Evolutionary conservation across 2,797 vertebrate species (phyloP).

Genomic region (Novumbra hubbsi): DNA sequence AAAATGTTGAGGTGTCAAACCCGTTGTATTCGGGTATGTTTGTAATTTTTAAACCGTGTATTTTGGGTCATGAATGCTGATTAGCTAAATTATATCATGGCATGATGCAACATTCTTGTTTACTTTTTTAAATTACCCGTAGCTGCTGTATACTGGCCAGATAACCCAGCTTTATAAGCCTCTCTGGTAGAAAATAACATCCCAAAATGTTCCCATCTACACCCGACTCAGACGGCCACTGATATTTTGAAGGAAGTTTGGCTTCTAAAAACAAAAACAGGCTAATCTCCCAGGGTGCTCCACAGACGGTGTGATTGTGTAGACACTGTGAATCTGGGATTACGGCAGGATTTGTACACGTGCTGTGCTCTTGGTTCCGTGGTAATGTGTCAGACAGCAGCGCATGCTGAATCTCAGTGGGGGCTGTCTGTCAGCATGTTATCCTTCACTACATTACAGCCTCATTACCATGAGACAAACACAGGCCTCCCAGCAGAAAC

Average conservation of each 20-base stretch:
- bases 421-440: neutral
- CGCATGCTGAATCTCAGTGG: constrained; percentile 23
- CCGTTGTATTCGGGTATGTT: no score
- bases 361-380: constrained; percentile 16
- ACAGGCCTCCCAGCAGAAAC: neutral
- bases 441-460: neutral
- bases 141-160: no score
- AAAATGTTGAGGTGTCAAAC: no score
- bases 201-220: neutral
- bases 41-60: no score
- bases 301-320: neutral
- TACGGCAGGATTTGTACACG: neutral
- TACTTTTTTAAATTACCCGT: no score
- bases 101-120: no score
- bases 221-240: neutral
- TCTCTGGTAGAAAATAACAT: no score
- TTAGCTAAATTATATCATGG: no score
- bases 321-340: constrained; percentile 1
- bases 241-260: neutral
- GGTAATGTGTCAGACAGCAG: constrained; percentile 9
- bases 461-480: neutral
- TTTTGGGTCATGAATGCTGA: no score
- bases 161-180: no score
- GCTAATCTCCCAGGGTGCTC: neutral
- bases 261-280: neutral